Evolutionary conservation across 2,113 vertebrate species (phyloP).

Genomic region (Pogona vitticeps): DNA sequence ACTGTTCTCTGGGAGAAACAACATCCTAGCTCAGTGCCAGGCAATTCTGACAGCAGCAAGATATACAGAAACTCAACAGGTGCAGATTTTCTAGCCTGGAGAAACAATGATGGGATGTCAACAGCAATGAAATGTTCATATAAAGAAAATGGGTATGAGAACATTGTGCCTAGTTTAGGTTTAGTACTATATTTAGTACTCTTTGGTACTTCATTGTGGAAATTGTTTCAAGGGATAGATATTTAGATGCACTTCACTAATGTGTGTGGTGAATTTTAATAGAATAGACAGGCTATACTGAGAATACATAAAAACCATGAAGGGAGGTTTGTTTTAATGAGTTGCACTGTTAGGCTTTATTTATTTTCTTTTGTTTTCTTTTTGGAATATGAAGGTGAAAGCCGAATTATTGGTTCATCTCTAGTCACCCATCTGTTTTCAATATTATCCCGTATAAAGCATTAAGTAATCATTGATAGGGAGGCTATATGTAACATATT

Average conservation of each 20-base stretch:
- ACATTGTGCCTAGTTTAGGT: no score
- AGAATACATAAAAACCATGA: not conserved
- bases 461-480: constrained; percentile 25
- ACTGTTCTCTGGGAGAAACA: not conserved
- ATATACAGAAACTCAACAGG: not conserved
- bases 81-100: not conserved
- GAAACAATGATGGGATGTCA: not conserved
- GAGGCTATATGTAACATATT: constrained; percentile 44
- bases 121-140: not conserved
- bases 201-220: not conserved
- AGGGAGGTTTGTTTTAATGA: not conserved
- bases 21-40: not conserved
- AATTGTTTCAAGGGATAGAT: not conserved
- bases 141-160: not conserved
- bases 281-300: not conserved
- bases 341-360: not conserved
- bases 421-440: constrained; percentile 51
- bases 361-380: not conserved
- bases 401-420: constrained; percentile 32
- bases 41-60: not conserved
- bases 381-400: constrained; percentile 33
- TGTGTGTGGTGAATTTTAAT: not conserved
- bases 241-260: not conserved
- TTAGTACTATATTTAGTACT: not conserved
- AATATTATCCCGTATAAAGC: constrained; percentile 44